A percentile compares a stretch with the other conserved stretches of the same genome.
These are phyloP conservation scores for Mycteria americana DNA, from an alignment of 2,797 vertebrate genomes.

Conservation along the genomic window DNA sequence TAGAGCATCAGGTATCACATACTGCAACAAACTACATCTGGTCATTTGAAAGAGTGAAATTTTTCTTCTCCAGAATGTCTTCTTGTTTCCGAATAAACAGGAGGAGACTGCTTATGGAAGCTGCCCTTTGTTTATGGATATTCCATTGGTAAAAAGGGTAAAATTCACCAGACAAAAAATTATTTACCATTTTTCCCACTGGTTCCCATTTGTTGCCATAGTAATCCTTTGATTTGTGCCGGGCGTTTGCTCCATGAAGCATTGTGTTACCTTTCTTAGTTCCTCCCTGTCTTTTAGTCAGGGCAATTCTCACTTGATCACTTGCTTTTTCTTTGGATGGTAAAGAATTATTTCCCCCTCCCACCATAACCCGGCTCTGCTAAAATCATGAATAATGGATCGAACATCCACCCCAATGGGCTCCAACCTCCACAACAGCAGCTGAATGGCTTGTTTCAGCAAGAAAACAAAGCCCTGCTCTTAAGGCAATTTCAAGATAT, in stretches of 20 bases:
- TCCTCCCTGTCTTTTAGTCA: neutral
- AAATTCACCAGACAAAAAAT: neutral
- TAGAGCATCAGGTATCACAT: neutral
- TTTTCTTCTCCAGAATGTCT: neutral
- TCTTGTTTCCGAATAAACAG: neutral
- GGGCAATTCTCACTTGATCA: neutral
- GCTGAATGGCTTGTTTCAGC: constrained; percentile 50
- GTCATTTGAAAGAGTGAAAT: neutral
- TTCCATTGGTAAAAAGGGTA: neutral
- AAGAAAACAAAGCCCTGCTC: constrained; percentile 45
- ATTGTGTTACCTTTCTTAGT: neutral
- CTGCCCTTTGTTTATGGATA: neutral
- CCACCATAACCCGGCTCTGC: neutral
- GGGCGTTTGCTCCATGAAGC: neutral
- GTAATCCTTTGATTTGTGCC: neutral
- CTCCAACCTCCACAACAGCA: neutral
- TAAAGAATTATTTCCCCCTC: neutral
- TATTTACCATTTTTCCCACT: neutral
- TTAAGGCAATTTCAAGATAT: constrained; percentile 33
- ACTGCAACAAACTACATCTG: neutral
- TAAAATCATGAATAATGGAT: constrained; percentile 57
- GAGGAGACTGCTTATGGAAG: neutral
- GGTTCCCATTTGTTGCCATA: neutral
- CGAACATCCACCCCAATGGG: neutral
- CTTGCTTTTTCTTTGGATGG: neutral